These are phyloP conservation scores for Fragum whitleyi DNA, from an alignment of 2,888 invertebrate species.

Conservation along the genomic window DNA sequence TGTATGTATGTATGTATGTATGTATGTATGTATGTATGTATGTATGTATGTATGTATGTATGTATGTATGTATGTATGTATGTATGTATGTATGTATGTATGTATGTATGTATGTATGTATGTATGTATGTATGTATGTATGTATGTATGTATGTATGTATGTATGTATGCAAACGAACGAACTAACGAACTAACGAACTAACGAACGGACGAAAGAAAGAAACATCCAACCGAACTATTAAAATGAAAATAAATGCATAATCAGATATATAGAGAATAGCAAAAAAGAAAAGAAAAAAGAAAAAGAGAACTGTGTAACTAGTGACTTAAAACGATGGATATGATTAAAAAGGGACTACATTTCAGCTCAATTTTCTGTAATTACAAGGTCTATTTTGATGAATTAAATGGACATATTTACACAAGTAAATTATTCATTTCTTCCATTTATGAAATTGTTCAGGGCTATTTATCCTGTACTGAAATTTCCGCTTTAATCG, in stretches of 20 bases:
- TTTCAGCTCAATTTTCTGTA: constrained; percentile 17
- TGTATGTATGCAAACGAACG: background rate
- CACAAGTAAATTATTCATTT: constrained; percentile 36
- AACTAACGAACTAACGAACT: background rate
- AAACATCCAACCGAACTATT: too few species aligned
- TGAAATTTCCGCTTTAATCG: constrained; percentile 43
- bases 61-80: too few species aligned
- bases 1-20: too few species aligned
- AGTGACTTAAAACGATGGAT: background rate
- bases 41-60: too few species aligned
- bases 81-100: too few species aligned
- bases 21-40: too few species aligned
- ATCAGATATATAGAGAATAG: background rate
- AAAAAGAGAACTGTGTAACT: too few species aligned
- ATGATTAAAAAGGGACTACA: background rate
- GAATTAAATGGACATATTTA: constrained; percentile 32
- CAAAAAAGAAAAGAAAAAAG: background rate
- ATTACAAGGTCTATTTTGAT: constrained; percentile 25
- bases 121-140: too few species aligned
- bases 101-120: too few species aligned
- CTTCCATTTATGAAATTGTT: constrained; percentile 38
- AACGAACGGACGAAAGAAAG: background rate
- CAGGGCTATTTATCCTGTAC: constrained; percentile 41
- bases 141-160: too few species aligned
- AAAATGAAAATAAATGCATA: too few species aligned